Conservation (phyloP, 2,888 invertebrate species). For the Panzeria rudis region DNA sequence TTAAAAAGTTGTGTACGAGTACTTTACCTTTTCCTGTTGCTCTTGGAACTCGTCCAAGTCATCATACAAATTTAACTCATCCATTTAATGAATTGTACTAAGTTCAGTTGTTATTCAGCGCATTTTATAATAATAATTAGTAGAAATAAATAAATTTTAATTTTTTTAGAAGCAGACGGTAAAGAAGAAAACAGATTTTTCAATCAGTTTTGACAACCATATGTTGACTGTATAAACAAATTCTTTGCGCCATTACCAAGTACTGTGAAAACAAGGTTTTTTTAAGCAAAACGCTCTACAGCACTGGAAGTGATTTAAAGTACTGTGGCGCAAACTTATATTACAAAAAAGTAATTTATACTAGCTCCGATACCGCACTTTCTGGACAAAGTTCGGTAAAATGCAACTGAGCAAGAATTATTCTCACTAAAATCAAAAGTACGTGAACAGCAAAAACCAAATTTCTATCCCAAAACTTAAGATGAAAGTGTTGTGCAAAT, state of each 20-base stretch:
- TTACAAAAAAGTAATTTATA: too few relatives aligned
- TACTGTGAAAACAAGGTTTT: slow-evolving; percentile 15
- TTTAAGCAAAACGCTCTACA: slow-evolving; percentile 1
- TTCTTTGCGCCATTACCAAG: slow-evolving; percentile 25
- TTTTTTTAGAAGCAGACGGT: neutral
- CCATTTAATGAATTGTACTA: slow-evolving; percentile 63
- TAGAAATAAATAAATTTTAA: slow-evolving; percentile 3
- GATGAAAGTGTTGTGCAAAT: too few relatives aligned
- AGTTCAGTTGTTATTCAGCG: neutral
- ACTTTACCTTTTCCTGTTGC: slow-evolving; percentile 77
- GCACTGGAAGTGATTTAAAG: neutral
- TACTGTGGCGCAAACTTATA: neutral
- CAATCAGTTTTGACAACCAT: slow-evolving; percentile 33
- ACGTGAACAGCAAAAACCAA: too few relatives aligned
- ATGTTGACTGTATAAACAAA: slow-evolving; percentile 35
- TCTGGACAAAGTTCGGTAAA: too few relatives aligned
- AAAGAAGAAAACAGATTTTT: slow-evolving; percentile 3
- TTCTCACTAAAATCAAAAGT: too few relatives aligned
- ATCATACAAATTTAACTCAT: slow-evolving; percentile 79
- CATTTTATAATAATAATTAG: neutral
- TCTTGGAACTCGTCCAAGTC: slow-evolving; percentile 81
- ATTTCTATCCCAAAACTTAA: too few relatives aligned
- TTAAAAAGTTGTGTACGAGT: neutral
- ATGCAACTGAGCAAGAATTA: too few relatives aligned
- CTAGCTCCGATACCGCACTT: too few relatives aligned